Evolutionary conservation across 2,888 invertebrate species (phyloP).

Genomic region (Rutpela maculata): DNA sequence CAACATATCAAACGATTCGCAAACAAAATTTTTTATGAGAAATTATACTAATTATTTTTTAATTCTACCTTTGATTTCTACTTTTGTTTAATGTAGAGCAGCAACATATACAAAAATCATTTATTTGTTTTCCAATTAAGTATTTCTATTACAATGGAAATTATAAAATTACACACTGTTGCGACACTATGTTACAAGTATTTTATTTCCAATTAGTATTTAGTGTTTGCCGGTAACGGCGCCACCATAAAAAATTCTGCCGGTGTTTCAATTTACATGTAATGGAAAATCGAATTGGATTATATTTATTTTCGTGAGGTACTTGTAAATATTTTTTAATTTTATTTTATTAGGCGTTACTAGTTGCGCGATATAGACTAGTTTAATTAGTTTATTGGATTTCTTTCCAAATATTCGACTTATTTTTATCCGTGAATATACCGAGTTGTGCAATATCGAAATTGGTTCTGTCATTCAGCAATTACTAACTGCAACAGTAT

Average conservation of each 20-base stretch:
- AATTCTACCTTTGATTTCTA: background rate
- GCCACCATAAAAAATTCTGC: slow-evolving; percentile 14
- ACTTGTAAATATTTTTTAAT: slow-evolving; percentile 6
- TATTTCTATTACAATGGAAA: slow-evolving; percentile 18
- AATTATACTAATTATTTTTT: too few species aligned
- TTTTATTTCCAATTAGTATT: slow-evolving; percentile 28
- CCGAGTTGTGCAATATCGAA: too few species aligned
- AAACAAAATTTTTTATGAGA: too few species aligned
- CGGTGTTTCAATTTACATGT: slow-evolving; percentile 21
- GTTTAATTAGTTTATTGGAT: background rate
- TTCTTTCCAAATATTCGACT: background rate
- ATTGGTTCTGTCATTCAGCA: too few species aligned
- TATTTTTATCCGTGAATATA: too few species aligned
- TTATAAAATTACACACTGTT: background rate
- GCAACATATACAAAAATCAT: background rate
- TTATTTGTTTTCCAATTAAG: slow-evolving; percentile 21
- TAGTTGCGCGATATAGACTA: background rate
- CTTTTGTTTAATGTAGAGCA: background rate
- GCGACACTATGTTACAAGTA: background rate
- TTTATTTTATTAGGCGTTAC: slow-evolving; percentile 10
- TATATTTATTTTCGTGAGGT: slow-evolving; percentile 16
- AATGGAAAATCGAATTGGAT: slow-evolving; percentile 29
- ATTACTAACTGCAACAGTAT: too few species aligned
- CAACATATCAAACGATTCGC: too few species aligned
- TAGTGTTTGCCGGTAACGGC: background rate